Conservation (phyloP, 2,113 vertebrate genomes). For the Rhea pennata region DNA sequence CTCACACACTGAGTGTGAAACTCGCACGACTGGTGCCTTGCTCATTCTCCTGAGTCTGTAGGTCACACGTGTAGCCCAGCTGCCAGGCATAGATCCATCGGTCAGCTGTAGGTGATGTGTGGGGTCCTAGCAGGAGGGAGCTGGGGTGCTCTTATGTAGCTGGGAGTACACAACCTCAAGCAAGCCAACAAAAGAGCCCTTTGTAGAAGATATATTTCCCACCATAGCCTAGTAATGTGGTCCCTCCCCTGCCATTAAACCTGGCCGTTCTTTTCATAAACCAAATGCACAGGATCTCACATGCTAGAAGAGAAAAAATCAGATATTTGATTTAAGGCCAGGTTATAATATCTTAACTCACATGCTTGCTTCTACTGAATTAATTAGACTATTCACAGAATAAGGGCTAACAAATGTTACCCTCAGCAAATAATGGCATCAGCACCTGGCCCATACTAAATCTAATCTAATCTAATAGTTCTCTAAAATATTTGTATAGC, state of each 20-base stretch:
- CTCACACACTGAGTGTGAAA: neutral
- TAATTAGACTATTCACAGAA: neutral
- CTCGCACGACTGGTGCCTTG: fast-evolving
- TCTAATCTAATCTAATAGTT: neutral
- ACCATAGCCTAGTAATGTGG: neutral
- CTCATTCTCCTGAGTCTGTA: neutral
- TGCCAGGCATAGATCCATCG: neutral
- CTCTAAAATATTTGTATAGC: neutral
- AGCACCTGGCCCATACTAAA: neutral
- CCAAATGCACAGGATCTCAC: neutral
- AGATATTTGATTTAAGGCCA: neutral
- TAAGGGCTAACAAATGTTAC: neutral
- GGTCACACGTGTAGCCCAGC: neutral
- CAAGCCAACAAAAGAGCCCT: neutral
- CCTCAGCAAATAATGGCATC: neutral
- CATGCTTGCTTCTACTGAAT: neutral
- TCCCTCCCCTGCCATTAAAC: neutral
- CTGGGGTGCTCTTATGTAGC: neutral
- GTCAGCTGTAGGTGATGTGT: fast-evolving
- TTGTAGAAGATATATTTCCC: neutral
- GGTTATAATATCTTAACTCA: neutral
- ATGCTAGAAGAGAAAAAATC: neutral
- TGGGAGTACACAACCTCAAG: neutral
- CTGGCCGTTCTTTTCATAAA: neutral
- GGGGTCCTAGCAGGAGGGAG: neutral